Conservation (phyloP, 2,113 vertebrate genomes). For the Pollimyrus isidori region DNA sequence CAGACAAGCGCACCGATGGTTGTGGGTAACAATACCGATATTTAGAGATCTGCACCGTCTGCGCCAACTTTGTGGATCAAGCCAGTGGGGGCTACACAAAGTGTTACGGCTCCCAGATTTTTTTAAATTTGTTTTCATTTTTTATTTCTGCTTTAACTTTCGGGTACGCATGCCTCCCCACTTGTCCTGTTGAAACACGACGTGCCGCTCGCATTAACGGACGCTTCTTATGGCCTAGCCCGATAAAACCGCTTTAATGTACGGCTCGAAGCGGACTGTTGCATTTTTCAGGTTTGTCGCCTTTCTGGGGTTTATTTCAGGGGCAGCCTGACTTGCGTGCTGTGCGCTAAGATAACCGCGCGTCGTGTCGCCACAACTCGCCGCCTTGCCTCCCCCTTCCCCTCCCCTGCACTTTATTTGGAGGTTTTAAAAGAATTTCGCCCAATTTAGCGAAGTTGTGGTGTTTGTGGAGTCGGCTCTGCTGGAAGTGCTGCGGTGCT, state of each 20-base stretch:
- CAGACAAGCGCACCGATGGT: conserved; percentile 20
- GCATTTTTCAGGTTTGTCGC: background rate
- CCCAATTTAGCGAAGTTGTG: background rate
- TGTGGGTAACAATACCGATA: conserved; percentile 15
- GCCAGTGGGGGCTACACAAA: background rate
- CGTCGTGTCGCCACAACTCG: background rate
- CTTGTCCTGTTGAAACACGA: background rate
- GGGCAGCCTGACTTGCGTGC: background rate
- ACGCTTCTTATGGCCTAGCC: background rate
- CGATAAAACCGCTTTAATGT: background rate
- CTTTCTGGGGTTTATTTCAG: background rate
- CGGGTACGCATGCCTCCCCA: background rate
- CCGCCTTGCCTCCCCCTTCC: background rate
- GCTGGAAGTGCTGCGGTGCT: background rate
- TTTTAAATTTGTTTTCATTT: background rate
- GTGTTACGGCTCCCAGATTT: background rate
- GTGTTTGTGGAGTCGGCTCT: background rate
- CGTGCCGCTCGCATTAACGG: background rate
- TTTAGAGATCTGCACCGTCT: background rate
- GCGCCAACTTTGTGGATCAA: conserved; percentile 5
- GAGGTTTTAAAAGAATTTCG: background rate
- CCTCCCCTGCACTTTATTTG: background rate
- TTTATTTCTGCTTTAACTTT: background rate
- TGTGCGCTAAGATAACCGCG: background rate
- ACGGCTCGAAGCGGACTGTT: background rate